phyloP scores from a whole-genome alignment of 2,113 vertebrate genomes.

The Tautogolabrus adspersus region DNA sequence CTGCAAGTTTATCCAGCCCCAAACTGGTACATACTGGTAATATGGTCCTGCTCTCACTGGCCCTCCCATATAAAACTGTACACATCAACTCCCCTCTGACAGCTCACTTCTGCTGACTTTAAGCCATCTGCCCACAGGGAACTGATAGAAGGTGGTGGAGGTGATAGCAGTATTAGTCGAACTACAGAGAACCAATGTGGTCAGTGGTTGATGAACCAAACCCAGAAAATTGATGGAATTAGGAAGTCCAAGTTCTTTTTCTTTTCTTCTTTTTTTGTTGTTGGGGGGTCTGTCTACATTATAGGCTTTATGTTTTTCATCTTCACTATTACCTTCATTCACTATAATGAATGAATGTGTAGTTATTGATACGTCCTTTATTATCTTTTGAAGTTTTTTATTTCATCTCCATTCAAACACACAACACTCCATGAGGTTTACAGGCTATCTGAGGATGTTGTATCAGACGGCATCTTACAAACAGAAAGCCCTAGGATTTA shows the following conservation, averaged over 20 bases:
- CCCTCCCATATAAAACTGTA: not conserved
- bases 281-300: too few relatives aligned
- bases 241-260: too few relatives aligned
- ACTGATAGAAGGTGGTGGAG: not conserved
- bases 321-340: too few relatives aligned
- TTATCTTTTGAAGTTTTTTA: not conserved
- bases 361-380: too few relatives aligned
- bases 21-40: not conserved
- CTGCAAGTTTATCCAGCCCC: not conserved
- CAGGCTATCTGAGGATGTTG: slow-evolving; percentile 14
- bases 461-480: slow-evolving; percentile 46
- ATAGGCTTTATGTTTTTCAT: too few relatives aligned
- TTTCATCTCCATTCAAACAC: not conserved
- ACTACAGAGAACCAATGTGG: slow-evolving; percentile 12
- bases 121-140: not conserved
- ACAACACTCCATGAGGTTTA: not conserved
- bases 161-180: not conserved
- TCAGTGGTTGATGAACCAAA: slow-evolving; percentile 8
- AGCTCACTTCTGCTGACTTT: not conserved
- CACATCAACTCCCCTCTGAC: not conserved
- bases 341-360: too few relatives aligned
- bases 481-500: slow-evolving; percentile 39
- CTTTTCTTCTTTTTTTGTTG: not conserved
- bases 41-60: not conserved
- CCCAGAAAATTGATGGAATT: not conserved